These are phyloP conservation scores for Gorsachius magnificus DNA, from an alignment of 2,797 vertebrate genomes.

Conservation along the genomic window DNA sequence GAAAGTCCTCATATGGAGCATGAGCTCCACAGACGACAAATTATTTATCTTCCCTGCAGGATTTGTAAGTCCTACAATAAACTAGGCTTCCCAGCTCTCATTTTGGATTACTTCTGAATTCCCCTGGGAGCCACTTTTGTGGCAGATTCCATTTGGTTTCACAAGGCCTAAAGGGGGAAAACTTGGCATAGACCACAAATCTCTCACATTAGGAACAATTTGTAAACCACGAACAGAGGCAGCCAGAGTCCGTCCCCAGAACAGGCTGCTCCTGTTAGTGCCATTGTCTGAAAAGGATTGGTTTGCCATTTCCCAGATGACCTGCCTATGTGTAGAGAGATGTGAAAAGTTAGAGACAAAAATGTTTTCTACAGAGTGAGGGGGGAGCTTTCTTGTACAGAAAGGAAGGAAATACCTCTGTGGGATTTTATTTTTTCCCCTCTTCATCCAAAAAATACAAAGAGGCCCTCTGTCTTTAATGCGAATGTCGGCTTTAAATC, in stretches of 20 bases:
- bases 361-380: slow-evolving; percentile 77
- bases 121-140: slow-evolving; percentile 74
- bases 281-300: slow-evolving; percentile 74
- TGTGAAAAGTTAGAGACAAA: slow-evolving; percentile 85
- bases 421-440: slow-evolving; percentile 81
- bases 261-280: slow-evolving; percentile 77
- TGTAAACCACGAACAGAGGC: slow-evolving; percentile 72
- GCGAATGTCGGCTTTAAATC: slow-evolving; percentile 85
- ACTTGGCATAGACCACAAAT: slow-evolving; percentile 75
- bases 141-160: slow-evolving; percentile 79
- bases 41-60: slow-evolving; percentile 61
- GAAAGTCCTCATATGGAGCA: neutral
- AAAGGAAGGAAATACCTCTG: slow-evolving; percentile 86
- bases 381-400: slow-evolving; percentile 75
- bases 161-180: slow-evolving; percentile 66
- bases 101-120: slow-evolving; percentile 71
- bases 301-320: slow-evolving; percentile 80
- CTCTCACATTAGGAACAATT: slow-evolving; percentile 77
- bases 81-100: slow-evolving; percentile 62
- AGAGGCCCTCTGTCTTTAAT: slow-evolving; percentile 84
- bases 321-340: slow-evolving; percentile 77
- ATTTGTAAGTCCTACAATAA: slow-evolving; percentile 54
- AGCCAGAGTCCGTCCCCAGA: slow-evolving; percentile 66
- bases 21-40: slow-evolving; percentile 38
- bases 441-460: slow-evolving; percentile 83